Evolutionary conservation across 2,888 invertebrate genomes (phyloP).

Genomic region (Philonicus albiceps): DNA sequence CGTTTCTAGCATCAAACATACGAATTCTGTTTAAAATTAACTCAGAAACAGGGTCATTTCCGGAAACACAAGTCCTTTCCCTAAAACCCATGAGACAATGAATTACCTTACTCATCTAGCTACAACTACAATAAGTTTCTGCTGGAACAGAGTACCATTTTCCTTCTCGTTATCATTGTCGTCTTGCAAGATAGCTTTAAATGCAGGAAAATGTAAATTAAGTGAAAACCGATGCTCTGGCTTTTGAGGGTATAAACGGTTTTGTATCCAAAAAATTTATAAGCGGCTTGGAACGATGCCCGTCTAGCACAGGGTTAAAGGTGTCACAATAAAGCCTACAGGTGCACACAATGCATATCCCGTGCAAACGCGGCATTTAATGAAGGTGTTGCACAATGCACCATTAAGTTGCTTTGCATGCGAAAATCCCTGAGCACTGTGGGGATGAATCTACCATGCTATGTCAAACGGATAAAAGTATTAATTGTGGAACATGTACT

Average conservation of each 20-base stretch:
- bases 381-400: slow-evolving; percentile 6
- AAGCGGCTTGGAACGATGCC: not conserved
- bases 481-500: not conserved
- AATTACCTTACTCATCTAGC: not conserved
- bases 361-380: not conserved
- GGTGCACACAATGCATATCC: not conserved
- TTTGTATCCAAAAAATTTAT: not conserved
- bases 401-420: slow-evolving; percentile 4
- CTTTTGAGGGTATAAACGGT: not conserved
- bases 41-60: not conserved
- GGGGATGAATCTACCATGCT: not conserved
- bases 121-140: not conserved
- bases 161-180: not conserved
- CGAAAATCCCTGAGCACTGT: not conserved
- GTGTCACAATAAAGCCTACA: not conserved
- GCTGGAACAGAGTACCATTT: not conserved
- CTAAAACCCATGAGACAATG: not conserved
- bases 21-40: not conserved
- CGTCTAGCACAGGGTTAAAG: not conserved
- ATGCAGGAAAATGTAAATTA: not conserved
- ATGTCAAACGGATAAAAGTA: not conserved
- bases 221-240: not conserved
- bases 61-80: not conserved
- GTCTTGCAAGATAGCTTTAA: not conserved
- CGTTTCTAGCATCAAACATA: not conserved